A percentile compares a stretch with the other conserved stretches of the same genome.
phyloP scores from a whole-genome alignment of 2,797 vertebrate species.

The Tapera naevia region DNA sequence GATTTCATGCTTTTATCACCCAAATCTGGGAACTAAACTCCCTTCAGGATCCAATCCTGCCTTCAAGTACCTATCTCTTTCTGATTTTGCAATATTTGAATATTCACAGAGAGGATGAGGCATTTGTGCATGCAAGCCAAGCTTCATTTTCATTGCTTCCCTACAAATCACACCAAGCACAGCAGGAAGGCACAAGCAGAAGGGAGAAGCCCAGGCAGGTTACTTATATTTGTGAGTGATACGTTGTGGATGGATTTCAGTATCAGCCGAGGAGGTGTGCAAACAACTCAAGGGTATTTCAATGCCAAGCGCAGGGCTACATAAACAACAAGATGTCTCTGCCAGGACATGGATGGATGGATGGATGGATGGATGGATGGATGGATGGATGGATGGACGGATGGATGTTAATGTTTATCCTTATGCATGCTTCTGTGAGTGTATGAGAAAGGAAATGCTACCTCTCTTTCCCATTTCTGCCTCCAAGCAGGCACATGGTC shows the following conservation, averaged over 20 bases:
- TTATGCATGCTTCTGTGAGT: background rate
- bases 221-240: background rate
- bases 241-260: background rate
- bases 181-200: background rate
- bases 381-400: background rate
- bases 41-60: background rate
- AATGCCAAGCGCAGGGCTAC: background rate
- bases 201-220: background rate
- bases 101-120: background rate
- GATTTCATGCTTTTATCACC: background rate
- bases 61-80: background rate
- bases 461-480: background rate
- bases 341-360: background rate
- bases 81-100: background rate
- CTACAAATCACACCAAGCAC: background rate
- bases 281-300: background rate
- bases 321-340: accelerated
- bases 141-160: background rate
- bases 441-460: background rate
- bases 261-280: background rate
- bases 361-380: background rate
- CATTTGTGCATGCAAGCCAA: background rate
- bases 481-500: background rate
- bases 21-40: background rate
- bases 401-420: background rate